Conservation (phyloP, 2,888 invertebrate species). For the Chymomyza procnemis region DNA sequence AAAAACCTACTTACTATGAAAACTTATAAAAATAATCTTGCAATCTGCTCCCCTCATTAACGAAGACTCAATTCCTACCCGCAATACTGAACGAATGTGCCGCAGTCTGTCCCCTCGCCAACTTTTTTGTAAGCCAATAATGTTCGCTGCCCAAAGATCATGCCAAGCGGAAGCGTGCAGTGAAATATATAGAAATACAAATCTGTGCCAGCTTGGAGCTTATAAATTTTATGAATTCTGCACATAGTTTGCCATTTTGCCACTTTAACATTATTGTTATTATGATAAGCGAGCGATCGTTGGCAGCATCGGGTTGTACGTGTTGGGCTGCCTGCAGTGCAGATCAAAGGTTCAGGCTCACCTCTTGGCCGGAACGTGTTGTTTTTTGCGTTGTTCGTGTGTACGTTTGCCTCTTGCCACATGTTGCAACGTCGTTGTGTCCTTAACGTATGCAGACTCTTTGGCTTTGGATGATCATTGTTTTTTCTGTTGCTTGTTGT, state of each 20-base stretch:
- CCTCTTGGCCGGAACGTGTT: slow-evolving; percentile 38
- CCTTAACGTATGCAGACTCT: slow-evolving; percentile 49
- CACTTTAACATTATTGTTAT: slow-evolving; percentile 77
- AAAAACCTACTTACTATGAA: no score
- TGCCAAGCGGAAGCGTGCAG: slow-evolving; percentile 32
- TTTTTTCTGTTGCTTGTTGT: slow-evolving; percentile 29
- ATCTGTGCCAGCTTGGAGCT: slow-evolving; percentile 45
- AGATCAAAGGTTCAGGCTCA: slow-evolving; percentile 38
- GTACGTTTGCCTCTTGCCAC: slow-evolving; percentile 37
- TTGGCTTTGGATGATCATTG: background rate
- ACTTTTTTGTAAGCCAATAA: background rate
- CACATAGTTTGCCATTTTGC: slow-evolving; percentile 75
- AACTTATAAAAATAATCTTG: no score
- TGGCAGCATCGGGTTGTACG: slow-evolving; percentile 52
- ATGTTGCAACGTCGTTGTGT: background rate
- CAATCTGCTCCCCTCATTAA: no score
- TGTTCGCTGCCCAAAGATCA: background rate
- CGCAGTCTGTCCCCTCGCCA: slow-evolving; percentile 2
- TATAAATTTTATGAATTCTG: slow-evolving; percentile 73
- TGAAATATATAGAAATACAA: slow-evolving; percentile 41
- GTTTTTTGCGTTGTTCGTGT: slow-evolving; percentile 38
- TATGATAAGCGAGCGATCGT: slow-evolving; percentile 73
- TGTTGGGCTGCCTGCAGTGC: slow-evolving; percentile 50
- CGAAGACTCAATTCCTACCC: no score
- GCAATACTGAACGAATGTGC: slow-evolving; percentile 8